These are phyloP conservation scores for Dicyrtoma fusca DNA, from an alignment of 2,888 invertebrate genomes.

Conservation along the genomic window DNA sequence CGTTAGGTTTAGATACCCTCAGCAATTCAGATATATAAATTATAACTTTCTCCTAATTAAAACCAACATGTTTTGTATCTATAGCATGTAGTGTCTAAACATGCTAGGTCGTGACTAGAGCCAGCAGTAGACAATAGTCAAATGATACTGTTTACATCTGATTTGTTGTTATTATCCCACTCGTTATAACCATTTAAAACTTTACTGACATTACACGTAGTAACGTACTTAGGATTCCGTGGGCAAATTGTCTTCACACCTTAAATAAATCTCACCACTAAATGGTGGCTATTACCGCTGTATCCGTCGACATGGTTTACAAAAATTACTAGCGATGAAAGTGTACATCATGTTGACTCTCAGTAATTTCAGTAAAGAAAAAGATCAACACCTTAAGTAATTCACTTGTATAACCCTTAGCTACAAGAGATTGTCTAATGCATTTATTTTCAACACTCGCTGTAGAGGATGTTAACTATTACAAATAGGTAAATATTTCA, in stretches of 20 bases:
- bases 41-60: constrained; percentile 6
- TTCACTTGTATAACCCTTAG: too few species aligned
- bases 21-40: constrained; percentile 15
- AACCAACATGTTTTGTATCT: constrained; percentile 17
- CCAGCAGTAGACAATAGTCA: constrained; percentile 35
- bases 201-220: constrained; percentile 32
- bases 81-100: constrained; percentile 37
- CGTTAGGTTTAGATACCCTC: constrained; percentile 24
- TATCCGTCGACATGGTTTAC: neutral
- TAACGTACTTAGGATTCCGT: constrained; percentile 29
- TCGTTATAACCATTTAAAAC: constrained; percentile 28
- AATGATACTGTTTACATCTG: constrained; percentile 29
- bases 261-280: constrained; percentile 29
- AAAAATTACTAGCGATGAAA: constrained; percentile 17
- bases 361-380: neutral
- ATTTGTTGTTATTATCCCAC: neutral
- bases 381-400: constrained; percentile 10
- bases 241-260: constrained; percentile 35
- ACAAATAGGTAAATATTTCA: too few species aligned
- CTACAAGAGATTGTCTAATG: too few species aligned
- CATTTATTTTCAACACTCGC: too few species aligned
- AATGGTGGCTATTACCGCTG: neutral
- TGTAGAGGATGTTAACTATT: too few species aligned
- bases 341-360: constrained; percentile 18
- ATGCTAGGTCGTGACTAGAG: constrained; percentile 36